Evolutionary conservation across 2,888 invertebrate genomes (phyloP), one percentile per base, ranked within the genome.

Genomic region (Pegoplata infirma): DNA sequence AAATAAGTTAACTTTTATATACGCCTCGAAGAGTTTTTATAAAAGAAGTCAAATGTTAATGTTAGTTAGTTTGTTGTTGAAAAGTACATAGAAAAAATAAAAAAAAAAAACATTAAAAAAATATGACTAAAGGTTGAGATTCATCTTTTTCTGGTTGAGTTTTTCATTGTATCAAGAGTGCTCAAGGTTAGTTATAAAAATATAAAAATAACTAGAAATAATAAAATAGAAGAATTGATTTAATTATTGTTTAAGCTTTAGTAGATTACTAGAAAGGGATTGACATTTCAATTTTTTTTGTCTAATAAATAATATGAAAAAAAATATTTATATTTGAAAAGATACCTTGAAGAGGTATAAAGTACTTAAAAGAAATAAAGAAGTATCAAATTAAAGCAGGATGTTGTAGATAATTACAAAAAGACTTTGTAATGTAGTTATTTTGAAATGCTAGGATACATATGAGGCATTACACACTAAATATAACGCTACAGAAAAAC

Each of bases 201-300:
- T 21, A 7, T 2, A 49, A 21, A 47, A 19, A 47, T 17, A 7
- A 47, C 14, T 2, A 47, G 10, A n/a, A 16, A 16, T 8, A 4
- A 32, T 32, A 32, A 32, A 40, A 53, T 28, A 64, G 55, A 59
- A n/a, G n/a, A 59, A 71, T 74, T 69, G 61, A 78, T 66, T 74
- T 69, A 49, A 75, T 79, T 79, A 67, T 67, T 49, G 68, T 79
- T 71, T 67, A 67, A 71, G 74, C 56, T 75, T 79, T 71, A 67
- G 51, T 51, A 61, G 73, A 61, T 74, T 10, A 47, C 21, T 25
- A 2, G 17, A 12, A 51, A 58, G n/a, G 12, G 23, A 21, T 51
- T 51, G 21, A 17, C n/a, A n/a, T n/a, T n/a, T n/a, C n/a, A n/a
- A n/a, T n/a, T n/a, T n/a, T n/a, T n/a, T n/a, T n/a, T n/a, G n/a